Evolutionary conservation across 2,888 invertebrate species (phyloP).

Genomic region (Sylvicola cinctus): DNA sequence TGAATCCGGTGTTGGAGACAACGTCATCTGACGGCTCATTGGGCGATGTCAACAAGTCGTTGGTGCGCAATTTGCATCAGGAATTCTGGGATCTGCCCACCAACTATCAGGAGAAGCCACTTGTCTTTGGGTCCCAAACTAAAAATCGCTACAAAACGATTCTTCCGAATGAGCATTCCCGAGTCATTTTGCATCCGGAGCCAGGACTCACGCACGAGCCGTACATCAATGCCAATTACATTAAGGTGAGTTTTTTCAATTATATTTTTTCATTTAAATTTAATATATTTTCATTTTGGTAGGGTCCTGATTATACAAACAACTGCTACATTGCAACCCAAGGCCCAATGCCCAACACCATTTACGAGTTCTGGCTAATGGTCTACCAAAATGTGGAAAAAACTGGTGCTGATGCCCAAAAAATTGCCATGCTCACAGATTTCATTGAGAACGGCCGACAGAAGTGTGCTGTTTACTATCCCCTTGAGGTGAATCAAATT

Average conservation of each 20-base stretch:
- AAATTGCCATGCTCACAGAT: conserved; percentile 80
- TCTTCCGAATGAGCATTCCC: conserved; percentile 70
- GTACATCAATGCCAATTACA: conserved; percentile 88
- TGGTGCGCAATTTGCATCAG: conserved; percentile 50
- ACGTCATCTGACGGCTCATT: too few relatives aligned
- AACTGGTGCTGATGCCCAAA: conserved; percentile 23
- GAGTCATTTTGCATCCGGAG: conserved; percentile 46
- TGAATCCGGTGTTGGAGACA: too few relatives aligned
- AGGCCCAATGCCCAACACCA: conserved; percentile 76
- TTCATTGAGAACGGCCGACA: conserved; percentile 63
- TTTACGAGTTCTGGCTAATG: conserved; percentile 84
- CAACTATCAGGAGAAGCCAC: conserved; percentile 77
- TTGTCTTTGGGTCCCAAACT: conserved; percentile 69
- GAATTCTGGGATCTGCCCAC: conserved; percentile 91
- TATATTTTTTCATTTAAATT: conserved; percentile 5
- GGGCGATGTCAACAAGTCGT: conserved; percentile 37
- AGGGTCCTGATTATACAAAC: conserved; percentile 80
- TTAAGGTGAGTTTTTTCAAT: conserved; percentile 45
- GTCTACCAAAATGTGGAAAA: conserved; percentile 34
- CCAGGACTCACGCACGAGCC: conserved; percentile 36
- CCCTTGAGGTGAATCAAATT: conserved; percentile 33
- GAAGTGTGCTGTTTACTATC: conserved; percentile 83
- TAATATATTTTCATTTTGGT: too few relatives aligned
- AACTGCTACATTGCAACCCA: conserved; percentile 82
- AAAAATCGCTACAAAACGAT: conserved; percentile 84